Conservation (phyloP, 2,797 vertebrate genomes). For the Rhodeus uyekii region DNA sequence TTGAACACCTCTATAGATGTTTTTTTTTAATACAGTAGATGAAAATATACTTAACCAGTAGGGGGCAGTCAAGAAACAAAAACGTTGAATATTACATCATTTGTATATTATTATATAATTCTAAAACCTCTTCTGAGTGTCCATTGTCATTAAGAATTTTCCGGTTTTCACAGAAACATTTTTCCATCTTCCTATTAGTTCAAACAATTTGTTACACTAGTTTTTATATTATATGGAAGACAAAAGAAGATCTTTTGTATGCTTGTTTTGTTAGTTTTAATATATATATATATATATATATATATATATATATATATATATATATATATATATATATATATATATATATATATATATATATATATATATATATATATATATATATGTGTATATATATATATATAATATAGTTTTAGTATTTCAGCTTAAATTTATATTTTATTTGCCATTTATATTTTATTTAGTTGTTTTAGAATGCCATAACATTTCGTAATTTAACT, state of each 20-base stretch:
- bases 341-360: background rate
- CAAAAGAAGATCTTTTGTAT: background rate
- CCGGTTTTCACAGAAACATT: background rate
- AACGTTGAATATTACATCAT: background rate
- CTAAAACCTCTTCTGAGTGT: background rate
- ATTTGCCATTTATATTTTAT: background rate
- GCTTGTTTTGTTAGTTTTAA: background rate
- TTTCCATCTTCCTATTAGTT: background rate
- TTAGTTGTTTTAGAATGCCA: background rate
- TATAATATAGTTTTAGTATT: background rate
- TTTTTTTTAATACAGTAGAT: background rate
- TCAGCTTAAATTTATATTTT: background rate
- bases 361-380: background rate
- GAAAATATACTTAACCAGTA: background rate
- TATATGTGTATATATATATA: too few relatives aligned
- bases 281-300: background rate
- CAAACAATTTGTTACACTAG: background rate
- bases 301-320: background rate
- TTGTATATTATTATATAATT: background rate
- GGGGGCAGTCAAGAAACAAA: conserved; percentile 13
- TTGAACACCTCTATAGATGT: conserved; percentile 35
- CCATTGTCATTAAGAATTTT: background rate
- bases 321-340: background rate
- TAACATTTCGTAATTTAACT: background rate
- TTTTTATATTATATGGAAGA: background rate